phyloP scores from a whole-genome alignment of 1,140 invertebrate species.

The Drosophila nannoptera region DNA sequence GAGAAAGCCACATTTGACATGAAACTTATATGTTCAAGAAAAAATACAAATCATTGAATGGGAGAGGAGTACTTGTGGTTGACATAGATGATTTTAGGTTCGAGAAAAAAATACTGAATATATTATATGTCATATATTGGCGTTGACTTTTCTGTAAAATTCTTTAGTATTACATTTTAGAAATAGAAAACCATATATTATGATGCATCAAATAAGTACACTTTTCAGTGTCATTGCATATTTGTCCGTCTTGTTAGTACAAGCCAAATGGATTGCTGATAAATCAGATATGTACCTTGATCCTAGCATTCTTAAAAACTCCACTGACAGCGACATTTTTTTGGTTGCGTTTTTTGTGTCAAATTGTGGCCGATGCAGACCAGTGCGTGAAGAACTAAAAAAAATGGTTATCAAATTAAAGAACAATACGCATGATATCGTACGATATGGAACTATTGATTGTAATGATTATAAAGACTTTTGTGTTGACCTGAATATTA shows the following conservation, averaged over 20 bases:
- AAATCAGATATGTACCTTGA: neutral
- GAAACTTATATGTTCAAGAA: too few relatives aligned
- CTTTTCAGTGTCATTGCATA: neutral
- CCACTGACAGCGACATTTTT: neutral
- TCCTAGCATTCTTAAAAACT: neutral
- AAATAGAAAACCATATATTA: conserved; percentile 1
- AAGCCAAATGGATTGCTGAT: neutral
- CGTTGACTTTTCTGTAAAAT: too few relatives aligned
- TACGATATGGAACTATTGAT: neutral
- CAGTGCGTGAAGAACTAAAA: neutral
- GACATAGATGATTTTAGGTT: too few relatives aligned
- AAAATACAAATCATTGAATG: too few relatives aligned
- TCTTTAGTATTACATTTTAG: neutral
- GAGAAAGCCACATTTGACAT: too few relatives aligned
- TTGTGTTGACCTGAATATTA: neutral
- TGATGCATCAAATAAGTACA: neutral
- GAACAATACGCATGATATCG: neutral
- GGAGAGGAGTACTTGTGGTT: too few relatives aligned
- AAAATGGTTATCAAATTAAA: neutral
- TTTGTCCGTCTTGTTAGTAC: neutral
- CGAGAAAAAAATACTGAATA: too few relatives aligned
- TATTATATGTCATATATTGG: too few relatives aligned
- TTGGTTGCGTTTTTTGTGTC: neutral
- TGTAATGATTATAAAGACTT: neutral
- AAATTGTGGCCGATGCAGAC: neutral